Percentiles rank a stretch among this genome's conserved stretches.
phyloP scores from a whole-genome alignment of 2,797 vertebrate species.

The Hapalemur alaotrensis region DNA sequence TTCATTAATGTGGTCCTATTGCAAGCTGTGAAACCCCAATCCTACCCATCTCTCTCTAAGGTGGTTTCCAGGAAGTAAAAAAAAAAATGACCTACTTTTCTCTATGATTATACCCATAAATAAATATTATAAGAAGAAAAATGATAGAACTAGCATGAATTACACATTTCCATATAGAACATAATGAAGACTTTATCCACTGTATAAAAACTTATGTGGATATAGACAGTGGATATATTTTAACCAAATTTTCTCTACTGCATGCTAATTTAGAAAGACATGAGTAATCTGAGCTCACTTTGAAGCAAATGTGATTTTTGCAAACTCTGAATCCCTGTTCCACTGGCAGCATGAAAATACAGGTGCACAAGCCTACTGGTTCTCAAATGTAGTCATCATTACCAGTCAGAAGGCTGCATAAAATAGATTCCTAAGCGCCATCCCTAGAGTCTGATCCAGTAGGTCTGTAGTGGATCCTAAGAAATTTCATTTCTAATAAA shows the following conservation, averaged over 20 bases:
- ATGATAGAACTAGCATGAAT: not conserved
- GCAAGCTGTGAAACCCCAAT: not conserved
- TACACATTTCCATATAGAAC: not conserved
- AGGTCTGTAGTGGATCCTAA: not conserved
- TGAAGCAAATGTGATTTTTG: not conserved
- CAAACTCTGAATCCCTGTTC: not conserved
- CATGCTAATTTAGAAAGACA: not conserved
- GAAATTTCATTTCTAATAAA: not conserved
- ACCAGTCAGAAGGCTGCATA: not conserved
- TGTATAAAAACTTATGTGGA: not conserved
- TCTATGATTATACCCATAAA: not conserved
- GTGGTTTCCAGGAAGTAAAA: not conserved
- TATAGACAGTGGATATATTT: not conserved
- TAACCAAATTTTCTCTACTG: not conserved
- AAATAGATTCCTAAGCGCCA: not conserved
- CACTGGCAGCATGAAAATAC: not conserved
- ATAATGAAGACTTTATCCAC: not conserved
- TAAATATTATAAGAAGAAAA: not conserved
- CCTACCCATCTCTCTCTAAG: not conserved
- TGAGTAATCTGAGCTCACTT: not conserved
- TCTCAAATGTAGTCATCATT: not conserved
- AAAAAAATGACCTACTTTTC: not conserved
- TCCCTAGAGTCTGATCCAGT: fast-evolving
- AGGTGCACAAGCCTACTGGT: not conserved
- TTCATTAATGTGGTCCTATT: not conserved